Evolutionary conservation across 1,140 invertebrate genomes (phyloP).

Genomic region (Drosophila sulfurigaster): DNA sequence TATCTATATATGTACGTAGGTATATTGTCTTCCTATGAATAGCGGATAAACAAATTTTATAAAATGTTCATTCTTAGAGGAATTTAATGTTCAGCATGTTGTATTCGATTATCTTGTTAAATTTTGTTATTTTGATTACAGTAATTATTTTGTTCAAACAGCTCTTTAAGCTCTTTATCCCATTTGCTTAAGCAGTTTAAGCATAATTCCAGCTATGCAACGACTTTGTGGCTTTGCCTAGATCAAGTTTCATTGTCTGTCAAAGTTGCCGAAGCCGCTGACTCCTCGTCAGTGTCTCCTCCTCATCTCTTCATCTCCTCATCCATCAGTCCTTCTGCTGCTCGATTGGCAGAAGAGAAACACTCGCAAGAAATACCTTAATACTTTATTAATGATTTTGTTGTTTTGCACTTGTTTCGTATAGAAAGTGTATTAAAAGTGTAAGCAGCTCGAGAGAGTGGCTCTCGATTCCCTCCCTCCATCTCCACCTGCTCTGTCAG

Average conservation of each 20-base stretch:
- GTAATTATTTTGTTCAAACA: not conserved
- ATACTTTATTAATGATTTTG: slow-evolving; percentile 82
- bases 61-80: too few species aligned
- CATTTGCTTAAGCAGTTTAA: slow-evolving; percentile 25
- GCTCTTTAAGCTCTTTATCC: slow-evolving; percentile 35
- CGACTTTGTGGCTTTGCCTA: slow-evolving; percentile 58
- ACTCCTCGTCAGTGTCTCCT: not conserved
- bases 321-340: not conserved
- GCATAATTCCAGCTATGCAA: slow-evolving; percentile 13
- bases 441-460: slow-evolving; percentile 34
- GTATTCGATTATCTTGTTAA: not conserved
- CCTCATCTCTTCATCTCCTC: not conserved
- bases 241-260: slow-evolving; percentile 61
- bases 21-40: too few species aligned
- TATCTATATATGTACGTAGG: too few species aligned
- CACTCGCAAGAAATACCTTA: slow-evolving; percentile 67
- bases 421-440: slow-evolving; percentile 72
- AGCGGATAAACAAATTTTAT: too few species aligned
- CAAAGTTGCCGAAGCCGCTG: slow-evolving; percentile 48
- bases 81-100: too few species aligned
- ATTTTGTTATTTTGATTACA: not conserved
- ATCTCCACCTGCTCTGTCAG: not conserved
- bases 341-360: slow-evolving; percentile 6
- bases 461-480: not conserved
- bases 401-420: slow-evolving; percentile 25